These are phyloP conservation scores for Condylostylus longicornis DNA, from an alignment of 1,140 invertebrate genomes.

Conservation along the genomic window DNA sequence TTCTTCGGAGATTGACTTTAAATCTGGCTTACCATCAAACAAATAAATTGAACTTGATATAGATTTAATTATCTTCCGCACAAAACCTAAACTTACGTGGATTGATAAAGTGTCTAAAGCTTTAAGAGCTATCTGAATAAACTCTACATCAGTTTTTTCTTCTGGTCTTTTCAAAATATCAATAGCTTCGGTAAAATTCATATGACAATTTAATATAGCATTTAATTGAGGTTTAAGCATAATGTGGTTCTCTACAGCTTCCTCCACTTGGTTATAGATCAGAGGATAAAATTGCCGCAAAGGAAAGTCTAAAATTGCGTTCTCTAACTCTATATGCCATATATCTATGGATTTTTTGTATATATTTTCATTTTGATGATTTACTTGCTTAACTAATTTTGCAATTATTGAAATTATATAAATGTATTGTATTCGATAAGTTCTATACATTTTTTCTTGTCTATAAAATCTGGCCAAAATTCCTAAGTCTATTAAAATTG, in stretches of 20 bases:
- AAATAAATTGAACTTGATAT: neutral
- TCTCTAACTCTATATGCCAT: constrained; percentile 3
- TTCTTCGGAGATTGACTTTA: constrained; percentile 9
- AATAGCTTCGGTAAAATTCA: neutral
- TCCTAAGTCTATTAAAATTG: no score
- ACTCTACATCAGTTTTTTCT: neutral
- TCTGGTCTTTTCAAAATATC: neutral
- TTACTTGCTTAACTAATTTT: no score
- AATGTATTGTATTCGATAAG: no score
- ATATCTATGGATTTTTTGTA: no score
- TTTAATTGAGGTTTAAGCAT: neutral
- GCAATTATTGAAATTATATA: no score
- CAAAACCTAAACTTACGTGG: neutral
- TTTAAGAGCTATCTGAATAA: neutral
- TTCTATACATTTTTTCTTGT: no score
- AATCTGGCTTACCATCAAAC: neutral
- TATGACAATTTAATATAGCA: neutral
- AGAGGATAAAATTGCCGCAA: neutral
- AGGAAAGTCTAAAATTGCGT: constrained; percentile 1
- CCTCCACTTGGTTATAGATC: neutral
- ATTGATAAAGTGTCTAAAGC: neutral
- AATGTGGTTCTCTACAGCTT: neutral
- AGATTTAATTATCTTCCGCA: neutral
- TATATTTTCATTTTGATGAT: no score
- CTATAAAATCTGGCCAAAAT: no score